These are phyloP conservation scores for Saccopteryx leptura DNA, from an alignment of 2,113 vertebrate genomes.

Conservation along the genomic window DNA sequence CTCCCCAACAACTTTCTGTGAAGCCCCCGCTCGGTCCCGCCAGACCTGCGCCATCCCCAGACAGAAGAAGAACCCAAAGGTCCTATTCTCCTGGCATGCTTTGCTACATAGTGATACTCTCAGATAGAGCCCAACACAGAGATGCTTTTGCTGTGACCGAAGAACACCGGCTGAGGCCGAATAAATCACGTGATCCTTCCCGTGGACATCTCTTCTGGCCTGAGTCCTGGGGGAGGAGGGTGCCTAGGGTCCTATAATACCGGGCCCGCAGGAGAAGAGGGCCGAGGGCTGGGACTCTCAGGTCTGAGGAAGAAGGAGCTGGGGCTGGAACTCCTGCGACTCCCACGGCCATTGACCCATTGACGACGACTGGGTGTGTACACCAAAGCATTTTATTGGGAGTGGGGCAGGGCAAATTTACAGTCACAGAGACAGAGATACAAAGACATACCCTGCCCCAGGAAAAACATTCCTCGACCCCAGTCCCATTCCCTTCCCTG, in stretches of 20 bases:
- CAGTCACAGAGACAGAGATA: constrained; percentile 78
- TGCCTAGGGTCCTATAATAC: not conserved
- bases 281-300: not conserved
- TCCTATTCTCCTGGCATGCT: not conserved
- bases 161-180: not conserved
- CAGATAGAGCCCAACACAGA: not conserved
- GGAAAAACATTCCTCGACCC: constrained; percentile 32
- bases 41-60: not conserved
- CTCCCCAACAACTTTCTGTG: constrained; percentile 79
- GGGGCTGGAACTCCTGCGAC: not conserved
- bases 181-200: constrained; percentile 55
- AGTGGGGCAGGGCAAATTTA: constrained; percentile 74
- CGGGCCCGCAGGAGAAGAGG: too few species aligned
- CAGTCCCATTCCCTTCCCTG: constrained; percentile 62
- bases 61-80: not conserved
- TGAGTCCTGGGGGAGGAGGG: not conserved
- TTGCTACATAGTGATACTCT: constrained; percentile 30
- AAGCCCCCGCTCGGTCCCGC: not conserved
- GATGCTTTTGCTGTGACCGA: not conserved
- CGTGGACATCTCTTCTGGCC: not conserved
- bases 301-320: not conserved
- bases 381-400: constrained; percentile 83
- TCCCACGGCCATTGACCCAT: not conserved
- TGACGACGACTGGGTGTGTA: not conserved
- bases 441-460: constrained; percentile 77